Evolutionary conservation across 2,888 invertebrate species (phyloP), one percentile per base, ranked within the genome.

Genomic region (Selenia dentaria): DNA sequence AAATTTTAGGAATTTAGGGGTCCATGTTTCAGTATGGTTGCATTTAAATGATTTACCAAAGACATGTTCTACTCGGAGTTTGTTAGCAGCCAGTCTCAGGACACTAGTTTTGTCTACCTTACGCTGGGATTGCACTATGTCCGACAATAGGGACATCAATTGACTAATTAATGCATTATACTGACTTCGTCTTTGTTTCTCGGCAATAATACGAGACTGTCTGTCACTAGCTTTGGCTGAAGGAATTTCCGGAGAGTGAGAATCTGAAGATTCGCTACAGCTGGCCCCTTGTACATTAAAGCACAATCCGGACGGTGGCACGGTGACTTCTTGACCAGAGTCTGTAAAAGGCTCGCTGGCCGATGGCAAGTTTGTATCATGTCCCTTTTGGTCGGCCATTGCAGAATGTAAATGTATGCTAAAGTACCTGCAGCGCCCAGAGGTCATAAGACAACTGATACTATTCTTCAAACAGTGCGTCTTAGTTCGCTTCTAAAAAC

Each of bases 21-120:
- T 92, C 73, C 91, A 91, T 18, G 84, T 91, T 63, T 83, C 92
- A 43, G 83, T 59, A 47, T 89, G 90, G 50, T 75, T 71, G 51
- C 91, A 89, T 57, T 91, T 89, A 16, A 91, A 79, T 14, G 91
- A 83, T 54, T 92, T 86, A 11, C 92, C 93, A 74, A 93, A 93
- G 29, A 92, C 92, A 80, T 96, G 95, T 75, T 96, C 93, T 54
- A 96, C 93, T 43, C 97, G 93, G 26, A 98, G 92, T 76, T 95
- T 96, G 63, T 96, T 96, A 35, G 97, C 97, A 1, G 97, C 95
- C 47, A 97, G 93, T 61, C 98, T 92, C 38, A 98, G 91, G 33
- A 98, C 95, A 59, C 96, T 96, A 13, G 97, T 97, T 86, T 98
- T 98, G 85, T 98, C 98, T 71, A 97, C 93, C 70, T 96, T 94